Conservation (phyloP, 2,797 vertebrate species). For the Tapirus indicus region DNA sequence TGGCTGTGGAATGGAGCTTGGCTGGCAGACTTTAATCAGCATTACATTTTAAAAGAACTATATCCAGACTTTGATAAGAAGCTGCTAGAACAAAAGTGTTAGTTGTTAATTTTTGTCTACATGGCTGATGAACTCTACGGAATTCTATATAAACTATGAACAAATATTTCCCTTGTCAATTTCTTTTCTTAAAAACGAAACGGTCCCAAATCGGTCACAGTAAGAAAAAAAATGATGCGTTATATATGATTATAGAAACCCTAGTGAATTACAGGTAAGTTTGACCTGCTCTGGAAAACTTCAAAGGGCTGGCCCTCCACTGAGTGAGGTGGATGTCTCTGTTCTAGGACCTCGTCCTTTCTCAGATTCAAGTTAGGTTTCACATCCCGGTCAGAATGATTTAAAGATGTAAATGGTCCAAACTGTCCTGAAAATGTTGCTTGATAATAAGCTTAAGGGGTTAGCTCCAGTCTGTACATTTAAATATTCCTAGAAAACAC, state of each 20-base stretch:
- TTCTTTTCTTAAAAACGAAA: not conserved
- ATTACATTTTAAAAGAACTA: not conserved
- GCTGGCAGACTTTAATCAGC: not conserved
- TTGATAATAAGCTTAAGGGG: not conserved
- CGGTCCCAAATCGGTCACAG: not conserved
- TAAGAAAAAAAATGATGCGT: not conserved
- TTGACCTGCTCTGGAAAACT: not conserved
- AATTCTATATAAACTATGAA: not conserved
- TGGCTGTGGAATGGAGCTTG: not conserved
- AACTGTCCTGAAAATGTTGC: not conserved
- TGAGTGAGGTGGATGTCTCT: not conserved
- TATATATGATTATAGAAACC: not conserved
- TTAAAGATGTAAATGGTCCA: not conserved
- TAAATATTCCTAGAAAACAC: conserved; percentile 21
- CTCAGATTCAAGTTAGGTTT: not conserved
- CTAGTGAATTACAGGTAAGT: not conserved
- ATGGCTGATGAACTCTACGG: not conserved
- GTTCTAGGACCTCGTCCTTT: not conserved
- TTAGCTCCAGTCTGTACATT: not conserved
- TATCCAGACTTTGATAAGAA: not conserved
- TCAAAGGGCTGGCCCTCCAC: not conserved
- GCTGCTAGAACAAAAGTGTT: not conserved
- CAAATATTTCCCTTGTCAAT: not conserved
- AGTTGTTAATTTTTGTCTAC: conserved; percentile 5
- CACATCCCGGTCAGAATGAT: not conserved